Base-by-base conservation (phyloP, 2,888 invertebrate species). In the Hoplodrina blanda region DNA sequence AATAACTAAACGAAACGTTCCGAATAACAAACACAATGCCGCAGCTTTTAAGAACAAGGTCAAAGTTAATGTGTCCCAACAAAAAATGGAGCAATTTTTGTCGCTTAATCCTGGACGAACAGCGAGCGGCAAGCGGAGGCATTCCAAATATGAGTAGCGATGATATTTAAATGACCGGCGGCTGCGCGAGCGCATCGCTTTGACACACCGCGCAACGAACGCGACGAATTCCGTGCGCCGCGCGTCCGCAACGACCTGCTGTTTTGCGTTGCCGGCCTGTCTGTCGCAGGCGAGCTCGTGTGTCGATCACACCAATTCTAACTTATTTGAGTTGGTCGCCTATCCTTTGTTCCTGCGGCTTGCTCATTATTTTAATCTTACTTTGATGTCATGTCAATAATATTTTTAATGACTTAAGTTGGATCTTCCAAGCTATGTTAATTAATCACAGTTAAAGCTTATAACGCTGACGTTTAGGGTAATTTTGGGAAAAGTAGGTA, bases 111-210 rank as follows among this genome's bases (percentile, higher is more conserved):
- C 69, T 60, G 73, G 64, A 56, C 65, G 60, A 62, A 57, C 41
- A 50, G 67, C 69, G 62, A 76, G 74, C 70, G 77, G 79, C 78
- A 67, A 68, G 68, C 77, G 73, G 74, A 82, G 77, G 80, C 84
- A 85, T 84, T 78, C 74, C 82, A 84, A 79, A 79, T 83, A 90
- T 89, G 90, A 90, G 87, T 83, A 80, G 87, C 85, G 85, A 87
- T 87, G 89, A 91, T 91, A 92, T 91, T 92, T 89, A 90, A 91
- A 91, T 91, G 88, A 76, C 80, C 81, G 83, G 77, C 80, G 69
- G 74, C 80, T 66, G 78, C 80, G 83, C 78, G 78, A 70, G 79
- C 76, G 78, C 79, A 69, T 65, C 85, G 81, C 86, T 87, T 83
- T 85, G 86, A 82, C 79, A 85, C 79, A 78, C 76, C 79, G 76